These are phyloP conservation scores for Drosophila arawakana DNA, from an alignment of 1,140 invertebrate genomes.

Conservation along the genomic window DNA sequence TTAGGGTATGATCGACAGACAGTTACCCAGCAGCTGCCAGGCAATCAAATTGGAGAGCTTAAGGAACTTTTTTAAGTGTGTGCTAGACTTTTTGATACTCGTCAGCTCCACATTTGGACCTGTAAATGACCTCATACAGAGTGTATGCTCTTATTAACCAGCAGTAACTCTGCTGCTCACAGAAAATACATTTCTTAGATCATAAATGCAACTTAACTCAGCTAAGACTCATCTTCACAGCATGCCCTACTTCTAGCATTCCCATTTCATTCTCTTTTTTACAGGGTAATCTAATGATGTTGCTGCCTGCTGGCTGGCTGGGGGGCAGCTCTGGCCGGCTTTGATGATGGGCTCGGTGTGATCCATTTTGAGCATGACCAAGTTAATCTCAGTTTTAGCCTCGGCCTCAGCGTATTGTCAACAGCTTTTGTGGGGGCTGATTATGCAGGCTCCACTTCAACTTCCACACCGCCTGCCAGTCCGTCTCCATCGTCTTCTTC, in stretches of 20 bases:
- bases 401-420: slow-evolving; percentile 36
- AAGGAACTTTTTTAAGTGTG: no score
- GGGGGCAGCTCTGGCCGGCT: slow-evolving; percentile 24
- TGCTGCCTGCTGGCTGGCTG: slow-evolving; percentile 14
- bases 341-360: slow-evolving; percentile 56
- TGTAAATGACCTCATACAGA: no score
- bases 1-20: not conserved
- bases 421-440: slow-evolving; percentile 42
- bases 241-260: not conserved
- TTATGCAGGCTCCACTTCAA: slow-evolving; percentile 43
- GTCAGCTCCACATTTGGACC: no score
- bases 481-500: slow-evolving; percentile 2
- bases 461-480: not conserved
- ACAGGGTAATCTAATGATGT: slow-evolving; percentile 36
- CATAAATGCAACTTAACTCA: not conserved
- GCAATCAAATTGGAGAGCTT: no score
- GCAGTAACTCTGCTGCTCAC: not conserved
- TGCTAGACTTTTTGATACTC: no score
- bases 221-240: not conserved
- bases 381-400: slow-evolving; percentile 54
- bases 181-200: not conserved
- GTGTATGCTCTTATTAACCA: not conserved
- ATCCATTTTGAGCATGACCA: slow-evolving; percentile 69
- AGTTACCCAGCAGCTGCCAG: not conserved
- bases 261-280: not conserved